Evolutionary conservation across 2,113 vertebrate genomes (phyloP), one percentile per base, ranked within the genome.

Genomic region (Neoarius graeffei): DNA sequence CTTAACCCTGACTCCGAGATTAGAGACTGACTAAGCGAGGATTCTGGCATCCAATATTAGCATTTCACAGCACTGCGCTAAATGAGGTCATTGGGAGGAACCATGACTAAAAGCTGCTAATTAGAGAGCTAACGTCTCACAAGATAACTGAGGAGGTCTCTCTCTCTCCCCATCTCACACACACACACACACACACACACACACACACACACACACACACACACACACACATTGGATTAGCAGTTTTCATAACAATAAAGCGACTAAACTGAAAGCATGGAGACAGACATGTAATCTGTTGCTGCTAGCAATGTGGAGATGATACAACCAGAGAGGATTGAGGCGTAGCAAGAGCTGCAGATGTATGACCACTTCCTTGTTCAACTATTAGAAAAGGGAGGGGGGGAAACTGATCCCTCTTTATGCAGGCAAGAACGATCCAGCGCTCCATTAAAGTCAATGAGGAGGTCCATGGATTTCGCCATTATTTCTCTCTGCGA

Each of bases 31-130:
- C 54, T 83, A 52, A 83, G 67, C n/a, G 57, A 60, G 56, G 67
- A 83, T 52, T 64, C 67, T 87, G 59, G 59, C 81, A 83, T 48
- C 59, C 57, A 11, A 35, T 11, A 82, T 52, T 62, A 83, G 86
- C 89, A 84, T 86, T 89, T 92, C 88, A 87, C 79, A 88, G 30
- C 82, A 87, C 89, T 35, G 13, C 83, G 88, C 86, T 77, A 73
- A 86, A 89, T 84, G 84, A 90, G 93, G 89, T 94, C 92, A 93
- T 84, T 71, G 85, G 90, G 69, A 86, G 89, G 66, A 91, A 85
- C 90, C 91, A 85, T 93, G 91, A 92, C 90, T 93, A 92, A 93
- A 92, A 92, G 92, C 92, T 92, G 83, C 90, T 92, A 91, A 93
- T 94, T 92, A 91, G 85, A 94, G 92, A 84, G 88, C 85, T 80